Conservation (phyloP, 53 echinoderm and acorn worm species). For the Pentamera pediparva region DNA sequence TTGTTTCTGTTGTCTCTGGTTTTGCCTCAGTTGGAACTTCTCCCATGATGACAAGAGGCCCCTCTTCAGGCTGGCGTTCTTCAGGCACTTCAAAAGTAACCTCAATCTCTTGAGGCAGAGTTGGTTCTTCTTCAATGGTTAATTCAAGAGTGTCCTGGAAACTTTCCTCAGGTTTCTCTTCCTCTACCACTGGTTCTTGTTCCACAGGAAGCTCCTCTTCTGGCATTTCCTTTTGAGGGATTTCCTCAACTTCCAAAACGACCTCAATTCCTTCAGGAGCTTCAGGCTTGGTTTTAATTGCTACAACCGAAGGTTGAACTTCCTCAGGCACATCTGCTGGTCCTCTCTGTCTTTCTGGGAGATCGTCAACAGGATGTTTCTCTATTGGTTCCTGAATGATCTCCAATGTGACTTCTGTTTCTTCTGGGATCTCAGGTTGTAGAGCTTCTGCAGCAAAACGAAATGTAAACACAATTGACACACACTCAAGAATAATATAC, state of each 20-base stretch:
- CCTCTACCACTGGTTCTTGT: slow-evolving; percentile 10
- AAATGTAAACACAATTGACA: neutral
- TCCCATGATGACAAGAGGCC: no score
- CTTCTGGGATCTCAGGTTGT: neutral
- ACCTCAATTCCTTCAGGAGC: slow-evolving; percentile 41
- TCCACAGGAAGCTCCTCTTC: neutral
- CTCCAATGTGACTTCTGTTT: neutral
- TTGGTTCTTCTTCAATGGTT: slow-evolving; percentile 33
- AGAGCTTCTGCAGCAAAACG: neutral
- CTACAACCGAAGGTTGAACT: slow-evolving; percentile 36
- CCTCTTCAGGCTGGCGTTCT: neutral
- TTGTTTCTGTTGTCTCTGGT: slow-evolving; percentile 12
- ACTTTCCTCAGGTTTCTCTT: neutral
- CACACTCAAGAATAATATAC: no score
- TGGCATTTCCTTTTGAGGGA: neutral
- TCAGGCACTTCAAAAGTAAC: slow-evolving; percentile 33
- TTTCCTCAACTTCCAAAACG: slow-evolving; percentile 26
- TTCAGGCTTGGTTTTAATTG: slow-evolving; percentile 26
- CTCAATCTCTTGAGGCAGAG: slow-evolving; percentile 37
- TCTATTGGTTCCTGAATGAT: neutral
- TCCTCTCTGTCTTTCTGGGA: slow-evolving; percentile 42
- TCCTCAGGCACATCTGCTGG: slow-evolving; percentile 44
- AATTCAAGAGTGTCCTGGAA: slow-evolving; percentile 35
- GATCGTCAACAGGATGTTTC: slow-evolving; percentile 17
- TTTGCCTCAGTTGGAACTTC: neutral